These are phyloP conservation scores for Mirza zaza DNA, from an alignment of 2,113 vertebrate species.

Conservation along the genomic window DNA sequence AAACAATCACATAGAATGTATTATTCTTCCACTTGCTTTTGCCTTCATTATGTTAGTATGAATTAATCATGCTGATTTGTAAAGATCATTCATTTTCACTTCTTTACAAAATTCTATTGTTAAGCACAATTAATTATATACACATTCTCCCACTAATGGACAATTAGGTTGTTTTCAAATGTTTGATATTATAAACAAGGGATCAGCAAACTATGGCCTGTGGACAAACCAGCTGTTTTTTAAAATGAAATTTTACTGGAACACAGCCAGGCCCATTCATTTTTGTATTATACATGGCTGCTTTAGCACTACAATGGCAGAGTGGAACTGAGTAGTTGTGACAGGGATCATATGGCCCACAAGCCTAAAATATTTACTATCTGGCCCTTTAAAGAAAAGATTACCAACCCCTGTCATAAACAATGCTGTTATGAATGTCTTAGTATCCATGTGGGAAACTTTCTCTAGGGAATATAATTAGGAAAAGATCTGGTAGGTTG, in stretches of 20 bases:
- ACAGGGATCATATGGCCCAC: neutral
- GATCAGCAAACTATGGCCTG: constrained; percentile 19
- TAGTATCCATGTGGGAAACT: neutral
- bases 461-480: constrained; percentile 15
- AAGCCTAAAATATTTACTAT: constrained; percentile 30
- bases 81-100: neutral
- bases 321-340: neutral
- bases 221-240: neutral
- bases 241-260: constrained; percentile 31
- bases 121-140: constrained; percentile 29
- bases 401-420: neutral
- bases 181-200: constrained; percentile 1
- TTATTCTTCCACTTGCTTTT: constrained; percentile 17
- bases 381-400: constrained; percentile 30
- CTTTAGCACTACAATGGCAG: constrained; percentile 19
- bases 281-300: neutral
- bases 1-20: neutral
- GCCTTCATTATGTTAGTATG: neutral
- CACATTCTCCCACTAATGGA: neutral
- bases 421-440: constrained; percentile 31
- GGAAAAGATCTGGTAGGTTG: neutral
- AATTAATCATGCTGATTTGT: constrained; percentile 19
- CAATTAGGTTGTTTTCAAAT: neutral
- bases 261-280: neutral
- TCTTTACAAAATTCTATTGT: constrained; percentile 29